Conservation (phyloP, 2,888 invertebrate genomes). For the Oscheius sp. region DNA sequence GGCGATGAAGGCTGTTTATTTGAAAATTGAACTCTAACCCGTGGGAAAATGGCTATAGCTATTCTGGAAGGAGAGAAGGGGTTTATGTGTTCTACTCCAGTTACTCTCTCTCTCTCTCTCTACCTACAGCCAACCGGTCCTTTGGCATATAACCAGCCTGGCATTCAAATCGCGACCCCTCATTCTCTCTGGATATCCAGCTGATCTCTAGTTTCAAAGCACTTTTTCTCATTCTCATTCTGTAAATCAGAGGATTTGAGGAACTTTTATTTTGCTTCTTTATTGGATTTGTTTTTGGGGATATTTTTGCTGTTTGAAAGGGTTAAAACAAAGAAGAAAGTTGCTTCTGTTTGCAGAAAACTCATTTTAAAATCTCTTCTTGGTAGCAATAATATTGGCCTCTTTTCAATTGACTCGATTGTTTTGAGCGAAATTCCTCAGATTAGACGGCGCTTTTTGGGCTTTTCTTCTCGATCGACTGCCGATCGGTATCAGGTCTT, state of each 20-base stretch:
- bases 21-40: not conserved
- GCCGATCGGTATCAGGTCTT: constrained; percentile 2
- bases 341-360: too few species aligned
- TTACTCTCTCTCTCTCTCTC: constrained; percentile 2
- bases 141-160: constrained; percentile 22
- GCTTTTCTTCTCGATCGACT: constrained; percentile 4
- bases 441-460: too few species aligned
- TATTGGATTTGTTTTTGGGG: not conserved
- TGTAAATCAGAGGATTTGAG: too few species aligned
- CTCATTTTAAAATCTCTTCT: not conserved
- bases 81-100: constrained; percentile 21
- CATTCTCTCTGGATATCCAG: too few species aligned
- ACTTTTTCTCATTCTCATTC: not conserved
- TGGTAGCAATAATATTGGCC: too few species aligned
- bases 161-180: not conserved
- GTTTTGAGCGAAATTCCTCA: too few species aligned
- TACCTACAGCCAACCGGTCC: constrained; percentile 20
- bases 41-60: not conserved
- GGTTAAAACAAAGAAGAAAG: too few species aligned
- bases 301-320: not conserved
- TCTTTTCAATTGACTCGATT: too few species aligned
- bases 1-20: not conserved
- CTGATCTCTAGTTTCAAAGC: too few species aligned
- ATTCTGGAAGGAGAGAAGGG: not conserved
- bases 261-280: not conserved